Conservation (phyloP, 1,140 invertebrate genomes). For the Vanessa atalanta region DNA sequence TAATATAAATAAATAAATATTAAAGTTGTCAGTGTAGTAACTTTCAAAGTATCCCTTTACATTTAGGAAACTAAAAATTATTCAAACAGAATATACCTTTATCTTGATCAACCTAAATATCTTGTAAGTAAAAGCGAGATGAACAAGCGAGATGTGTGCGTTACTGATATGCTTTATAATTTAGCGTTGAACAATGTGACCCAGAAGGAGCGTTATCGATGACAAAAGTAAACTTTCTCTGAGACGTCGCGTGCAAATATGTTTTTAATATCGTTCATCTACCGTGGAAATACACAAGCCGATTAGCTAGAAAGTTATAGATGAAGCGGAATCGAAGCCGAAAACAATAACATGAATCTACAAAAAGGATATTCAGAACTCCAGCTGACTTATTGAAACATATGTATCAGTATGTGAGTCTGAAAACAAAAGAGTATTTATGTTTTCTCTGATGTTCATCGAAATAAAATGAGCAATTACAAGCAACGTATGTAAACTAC, state of each 20-base stretch:
- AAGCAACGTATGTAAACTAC: too few relatives aligned
- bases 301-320: conserved; percentile 15
- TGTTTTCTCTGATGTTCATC: too few relatives aligned
- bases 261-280: conserved; percentile 26
- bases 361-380: too few relatives aligned
- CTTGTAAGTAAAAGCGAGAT: conserved; percentile 14
- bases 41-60: too few relatives aligned
- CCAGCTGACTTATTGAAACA: too few relatives aligned
- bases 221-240: conserved; percentile 38
- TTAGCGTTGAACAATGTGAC: conserved; percentile 22
- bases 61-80: too few relatives aligned
- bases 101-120: conserved; percentile 21
- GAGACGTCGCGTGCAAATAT: conserved; percentile 39
- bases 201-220: conserved; percentile 31
- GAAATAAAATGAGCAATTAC: too few relatives aligned
- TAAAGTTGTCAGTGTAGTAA: too few relatives aligned
- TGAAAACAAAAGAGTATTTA: too few relatives aligned
- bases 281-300: conserved; percentile 14
- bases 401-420: too few relatives aligned
- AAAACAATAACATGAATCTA: not conserved
- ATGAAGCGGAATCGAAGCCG: not conserved
- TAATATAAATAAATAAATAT: too few relatives aligned
- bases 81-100: not conserved
- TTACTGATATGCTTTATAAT: conserved; percentile 4
- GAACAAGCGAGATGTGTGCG: conserved; percentile 15